Percentiles rank a stretch among this genome's conserved stretches.
Evolutionary conservation across 2,888 invertebrate genomes (phyloP).

Genomic region (Stenodera caucasica): DNA sequence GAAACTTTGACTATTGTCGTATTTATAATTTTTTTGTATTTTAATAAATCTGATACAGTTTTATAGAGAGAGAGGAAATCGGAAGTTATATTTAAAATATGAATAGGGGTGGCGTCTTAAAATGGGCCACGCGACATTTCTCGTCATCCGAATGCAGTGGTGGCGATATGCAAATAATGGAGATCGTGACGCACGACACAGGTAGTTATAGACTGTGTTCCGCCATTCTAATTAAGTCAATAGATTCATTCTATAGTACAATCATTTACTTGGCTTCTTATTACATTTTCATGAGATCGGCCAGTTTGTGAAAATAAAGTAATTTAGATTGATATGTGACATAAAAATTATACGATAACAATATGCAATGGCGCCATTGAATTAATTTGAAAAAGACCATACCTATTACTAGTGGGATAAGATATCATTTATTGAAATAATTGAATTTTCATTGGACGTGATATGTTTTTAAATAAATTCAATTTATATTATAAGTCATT

Average conservation of each 20-base stretch:
- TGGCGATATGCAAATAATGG: slow-evolving; percentile 25
- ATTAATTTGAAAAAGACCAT: slow-evolving; percentile 13
- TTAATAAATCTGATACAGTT: not conserved
- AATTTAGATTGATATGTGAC: slow-evolving; percentile 27
- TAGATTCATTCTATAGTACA: slow-evolving; percentile 30
- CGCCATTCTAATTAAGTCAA: slow-evolving; percentile 31
- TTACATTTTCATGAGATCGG: slow-evolving; percentile 30
- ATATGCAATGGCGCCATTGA: slow-evolving; percentile 8
- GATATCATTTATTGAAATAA: not conserved
- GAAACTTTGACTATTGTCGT: not conserved
- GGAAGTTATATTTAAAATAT: slow-evolving; percentile 13
- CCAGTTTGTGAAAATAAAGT: slow-evolving; percentile 30
- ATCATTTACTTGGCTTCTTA: slow-evolving; percentile 27
- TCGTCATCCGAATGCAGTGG: not conserved
- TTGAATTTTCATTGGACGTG: not conserved
- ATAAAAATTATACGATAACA: slow-evolving; percentile 19
- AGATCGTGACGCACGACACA: slow-evolving; percentile 31
- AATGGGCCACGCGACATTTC: slow-evolving; percentile 25
- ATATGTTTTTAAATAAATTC: not conserved
- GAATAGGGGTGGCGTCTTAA: slow-evolving; percentile 17
- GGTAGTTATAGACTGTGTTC: slow-evolving; percentile 13
- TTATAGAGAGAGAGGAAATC: slow-evolving; percentile 16
- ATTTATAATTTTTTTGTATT: not conserved
- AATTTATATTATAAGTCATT: slow-evolving; percentile 29
- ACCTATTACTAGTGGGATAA: slow-evolving; percentile 4